These are phyloP conservation scores for Semotilus atromaculatus DNA, from an alignment of 2,797 vertebrate species.

Conservation along the genomic window DNA sequence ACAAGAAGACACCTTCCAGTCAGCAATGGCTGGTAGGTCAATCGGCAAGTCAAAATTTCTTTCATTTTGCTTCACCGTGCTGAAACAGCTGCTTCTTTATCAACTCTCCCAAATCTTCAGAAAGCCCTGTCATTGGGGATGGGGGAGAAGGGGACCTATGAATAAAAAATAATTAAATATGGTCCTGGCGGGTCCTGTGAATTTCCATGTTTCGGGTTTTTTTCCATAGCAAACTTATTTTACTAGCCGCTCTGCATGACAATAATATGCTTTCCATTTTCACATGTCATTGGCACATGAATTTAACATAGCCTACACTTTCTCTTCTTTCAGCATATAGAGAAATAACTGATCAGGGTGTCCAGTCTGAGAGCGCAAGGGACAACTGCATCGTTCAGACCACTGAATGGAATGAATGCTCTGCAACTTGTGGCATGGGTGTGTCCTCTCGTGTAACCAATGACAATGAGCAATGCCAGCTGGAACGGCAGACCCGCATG, in stretches of 20 bases:
- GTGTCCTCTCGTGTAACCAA: slow-evolving; percentile 81
- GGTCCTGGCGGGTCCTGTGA: neutral
- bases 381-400: slow-evolving; percentile 84
- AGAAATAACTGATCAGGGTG: slow-evolving; percentile 58
- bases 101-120: neutral
- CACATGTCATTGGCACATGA: neutral
- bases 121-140: neutral
- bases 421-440: slow-evolving; percentile 79
- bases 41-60: slow-evolving; percentile 36
- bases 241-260: neutral
- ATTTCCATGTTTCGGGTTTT: neutral
- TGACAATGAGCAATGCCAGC: slow-evolving; percentile 76
- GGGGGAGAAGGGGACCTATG: neutral
- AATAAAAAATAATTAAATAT: neutral
- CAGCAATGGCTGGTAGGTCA: slow-evolving; percentile 71
- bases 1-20: slow-evolving; percentile 61
- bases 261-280: neutral
- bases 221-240: neutral
- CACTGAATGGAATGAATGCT: slow-evolving; percentile 79
- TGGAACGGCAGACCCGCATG: slow-evolving; percentile 79
- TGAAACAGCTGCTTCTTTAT: neutral
- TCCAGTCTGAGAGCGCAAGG: slow-evolving; percentile 64
- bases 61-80: neutral
- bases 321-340: slow-evolving; percentile 65
- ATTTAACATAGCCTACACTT: slow-evolving; percentile 28